Percentiles rank a stretch among this genome's conserved stretches.
These are phyloP conservation scores for Plodia interpunctella DNA, from an alignment of 1,140 invertebrate species.

Conservation along the genomic window DNA sequence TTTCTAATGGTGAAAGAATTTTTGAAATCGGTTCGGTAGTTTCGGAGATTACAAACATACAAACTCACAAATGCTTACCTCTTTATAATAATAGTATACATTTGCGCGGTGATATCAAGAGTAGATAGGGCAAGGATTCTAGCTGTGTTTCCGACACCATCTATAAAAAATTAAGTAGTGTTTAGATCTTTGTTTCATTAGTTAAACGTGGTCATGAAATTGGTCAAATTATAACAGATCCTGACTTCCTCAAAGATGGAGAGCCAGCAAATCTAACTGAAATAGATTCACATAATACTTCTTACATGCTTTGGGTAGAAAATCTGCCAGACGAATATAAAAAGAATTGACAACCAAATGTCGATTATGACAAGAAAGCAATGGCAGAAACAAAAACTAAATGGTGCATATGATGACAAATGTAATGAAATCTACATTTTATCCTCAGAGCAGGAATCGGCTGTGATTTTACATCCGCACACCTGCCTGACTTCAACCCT, in stretches of 20 bases:
- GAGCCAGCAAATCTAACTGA: constrained; percentile 37
- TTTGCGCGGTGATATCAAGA: background rate
- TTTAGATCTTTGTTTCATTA: constrained; percentile 50
- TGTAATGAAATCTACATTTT: constrained; percentile 5
- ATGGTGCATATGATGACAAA: constrained; percentile 30
- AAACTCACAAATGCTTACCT: no score
- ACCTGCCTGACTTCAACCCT: no score
- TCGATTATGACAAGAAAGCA: constrained; percentile 13
- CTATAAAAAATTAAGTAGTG: constrained; percentile 66
- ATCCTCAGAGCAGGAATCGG: no score
- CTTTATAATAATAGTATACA: no score
- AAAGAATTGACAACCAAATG: constrained; percentile 12
- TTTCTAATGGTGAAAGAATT: no score
- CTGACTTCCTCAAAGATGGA: constrained; percentile 24
- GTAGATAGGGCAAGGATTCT: background rate
- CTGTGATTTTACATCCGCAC: no score
- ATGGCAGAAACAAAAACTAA: constrained; percentile 15
- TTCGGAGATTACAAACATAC: no score
- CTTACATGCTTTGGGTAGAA: constrained; percentile 29
- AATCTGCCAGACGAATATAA: constrained; percentile 18
- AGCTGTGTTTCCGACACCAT: constrained; percentile 66
- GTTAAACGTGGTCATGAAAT: constrained; percentile 41
- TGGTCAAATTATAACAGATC: constrained; percentile 47
- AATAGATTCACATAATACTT: constrained; percentile 42
- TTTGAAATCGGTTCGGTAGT: no score